Base-by-base conservation (phyloP, 2,113 vertebrate genomes). In the Bungarus multicinctus region DNA sequence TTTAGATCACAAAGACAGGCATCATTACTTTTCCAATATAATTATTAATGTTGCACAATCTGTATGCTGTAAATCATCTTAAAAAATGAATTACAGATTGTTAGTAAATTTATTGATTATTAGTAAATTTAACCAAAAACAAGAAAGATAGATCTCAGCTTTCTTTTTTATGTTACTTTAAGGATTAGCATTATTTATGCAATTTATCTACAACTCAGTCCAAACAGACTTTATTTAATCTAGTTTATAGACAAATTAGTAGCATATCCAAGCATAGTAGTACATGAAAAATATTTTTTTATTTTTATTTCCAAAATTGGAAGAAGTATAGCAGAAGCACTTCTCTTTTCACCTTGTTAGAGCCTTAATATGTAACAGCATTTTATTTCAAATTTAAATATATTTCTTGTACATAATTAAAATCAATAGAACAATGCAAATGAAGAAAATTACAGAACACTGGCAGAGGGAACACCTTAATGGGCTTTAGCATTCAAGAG, bases 1-100 rank as follows among this genome's bases (percentile, higher is more conserved):
- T n/a, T n/a, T n/a, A n/a, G n/a, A n/a, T n/a, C n/a, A n/a, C n/a
- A n/a, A n/a, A n/a, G n/a, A n/a, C n/a, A n/a, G n/a, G n/a, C n/a
- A n/a, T n/a, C n/a, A n/a, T n/a, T n/a, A n/a, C n/a, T n/a, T n/a
- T n/a, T n/a, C n/a, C n/a, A n/a, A n/a, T n/a, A n/a, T n/a, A n/a
- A n/a, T n/a, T n/a, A n/a, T n/a, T n/a, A n/a, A n/a, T n/a, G n/a
- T n/a, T n/a, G n/a, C n/a, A 54, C 91, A 27, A 90, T 94, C 47
- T 57, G 88, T 55, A 43, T 85, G 91, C 88, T 69, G 85, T 93
- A 94, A 95, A 16, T 34, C 23, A 85, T 85, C 11, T 50, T 94
- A 4, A 64, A 92, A 92, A 91, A 57, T 1, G 34, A 92, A 89
- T 58, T 9, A 58, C 23, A 58, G 57, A 23, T 58, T 58, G 55